Conservation (phyloP, 1,140 invertebrate genomes). For the Chionoecetes opilio region DNA sequence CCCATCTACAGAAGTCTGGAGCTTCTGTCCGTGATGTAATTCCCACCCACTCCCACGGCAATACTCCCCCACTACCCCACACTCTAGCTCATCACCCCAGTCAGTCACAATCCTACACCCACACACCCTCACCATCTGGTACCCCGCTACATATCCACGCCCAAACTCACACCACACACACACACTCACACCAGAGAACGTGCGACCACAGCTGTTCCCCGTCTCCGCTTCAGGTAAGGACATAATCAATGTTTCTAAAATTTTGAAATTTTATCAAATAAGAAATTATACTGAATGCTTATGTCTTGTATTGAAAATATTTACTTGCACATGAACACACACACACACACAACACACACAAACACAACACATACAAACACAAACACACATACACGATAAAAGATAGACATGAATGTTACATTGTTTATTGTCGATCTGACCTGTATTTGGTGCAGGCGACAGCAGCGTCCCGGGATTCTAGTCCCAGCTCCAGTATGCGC, state of each 20-base stretch:
- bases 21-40: constrained; percentile 73
- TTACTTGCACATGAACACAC: background rate
- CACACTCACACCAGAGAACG: constrained; percentile 50
- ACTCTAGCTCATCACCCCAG: constrained; percentile 53
- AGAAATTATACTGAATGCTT: too few relatives aligned
- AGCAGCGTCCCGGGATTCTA: constrained; percentile 68
- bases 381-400: background rate
- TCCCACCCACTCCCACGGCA: constrained; percentile 74
- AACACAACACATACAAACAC: background rate
- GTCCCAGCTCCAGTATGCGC: constrained; percentile 73
- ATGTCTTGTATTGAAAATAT: too few relatives aligned
- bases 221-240: constrained; percentile 56
- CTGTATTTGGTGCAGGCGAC: background rate
- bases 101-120: constrained; percentile 66
- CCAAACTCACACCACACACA: constrained; percentile 49
- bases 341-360: constrained; percentile 35
- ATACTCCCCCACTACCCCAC: constrained; percentile 80
- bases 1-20: constrained; percentile 88
- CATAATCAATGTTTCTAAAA: background rate
- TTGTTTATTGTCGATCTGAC: too few relatives aligned
- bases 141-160: constrained; percentile 55
- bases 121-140: constrained; percentile 72
- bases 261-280: too few relatives aligned
- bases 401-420: too few relatives aligned
- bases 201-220: constrained; percentile 63